Base-by-base conservation (phyloP, 2,113 vertebrate species). In the Ranitomeya variabilis region DNA sequence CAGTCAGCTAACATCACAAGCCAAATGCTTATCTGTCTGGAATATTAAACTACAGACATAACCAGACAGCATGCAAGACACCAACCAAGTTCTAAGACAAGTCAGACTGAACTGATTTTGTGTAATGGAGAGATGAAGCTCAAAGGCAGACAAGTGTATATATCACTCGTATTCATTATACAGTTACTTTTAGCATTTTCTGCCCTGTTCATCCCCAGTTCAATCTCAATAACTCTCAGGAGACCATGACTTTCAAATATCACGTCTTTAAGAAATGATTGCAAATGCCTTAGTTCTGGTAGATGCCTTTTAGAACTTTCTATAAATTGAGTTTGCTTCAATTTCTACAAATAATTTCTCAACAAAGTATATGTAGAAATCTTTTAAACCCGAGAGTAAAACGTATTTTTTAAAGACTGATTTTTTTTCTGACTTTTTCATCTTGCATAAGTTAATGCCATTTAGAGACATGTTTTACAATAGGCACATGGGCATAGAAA, bases 151-250 rank as follows among this genome's bases (percentile, higher is more conserved):
- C 64, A 84, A 84, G 64, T 84, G 64, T 52, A 71, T 54, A 52
- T 71, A 84, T 84, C 82, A 69, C 66, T 71, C 55, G 66, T 64
- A 84, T 84, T 84, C 82, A 69, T 84, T 84, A 84, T 26, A 54
- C 2, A 69, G 45, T 84, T 55, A 69, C 51, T 67, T 51, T 18
- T 71, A 23, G 64, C 69, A 21, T 54, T 54, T 64, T 69, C 14
- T 84, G 82, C 52, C 82, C 82, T 71, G 64, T 71, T 84, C 64
- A 84, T 84, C 66, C 81, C 82, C 7, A n/a, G 64, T 71, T 71
- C 82, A 84, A 55, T 84, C 51, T 84, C 64, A 55, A 26, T 54
- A 69, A 69, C n/a, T 71, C 51, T 55, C 82, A 54, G 14, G 66
- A 51, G 82, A 26, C 66, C 51, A 23, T 51, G 45, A 54, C 37